Base-by-base conservation (phyloP, 2,888 invertebrate species). In the Odontomyia ornata region DNA sequence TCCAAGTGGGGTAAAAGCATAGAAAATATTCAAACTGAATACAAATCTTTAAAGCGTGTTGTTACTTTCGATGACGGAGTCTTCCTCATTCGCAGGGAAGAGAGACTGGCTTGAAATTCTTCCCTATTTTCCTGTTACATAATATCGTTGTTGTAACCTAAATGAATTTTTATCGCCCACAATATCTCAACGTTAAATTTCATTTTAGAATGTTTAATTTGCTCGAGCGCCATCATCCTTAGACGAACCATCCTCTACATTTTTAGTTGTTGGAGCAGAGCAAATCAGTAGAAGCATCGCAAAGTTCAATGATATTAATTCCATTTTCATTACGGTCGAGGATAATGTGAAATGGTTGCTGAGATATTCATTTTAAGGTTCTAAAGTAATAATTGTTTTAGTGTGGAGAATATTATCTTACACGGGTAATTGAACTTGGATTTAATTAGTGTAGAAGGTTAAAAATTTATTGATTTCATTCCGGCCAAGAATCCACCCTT, bases 121-220 rank as follows among this genome's bases (percentile, higher is more conserved):
- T 36, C 36, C 3, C 3, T 9, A 36, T 36, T 36, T 36, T 36
- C 5, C 9, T 9, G 36, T 36, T 36, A 36, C 9, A 9, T 9
- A 36, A 36, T 9, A 36, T 5, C 36, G 52, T 18, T 60, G 2
- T 28, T 64, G 30, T 28, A n/a, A 7, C 11, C 9, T 28, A 30
- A 64, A 64, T 64, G 64, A 64, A n/a, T 64, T 64, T 64, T 28
- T 64, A 30, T 64, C 64, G 64, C 64, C 64, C 64, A 64, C 64
- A 13, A 18, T 15, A 28, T 60, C 60, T 13, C 4, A 21, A 60
- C 9, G 11, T 60, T 15, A 60, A 60, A 60, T 23, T 25, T 60
- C 23, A 60, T 60, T 60, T 25, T 21, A 9, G 7, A 25, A 23
- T 64, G 15, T 64, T 64, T 28, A 64, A 64, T 64, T 64, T 64